These are phyloP conservation scores for Indicator indicator DNA, from an alignment of 2,113 vertebrate species.

Conservation along the genomic window DNA sequence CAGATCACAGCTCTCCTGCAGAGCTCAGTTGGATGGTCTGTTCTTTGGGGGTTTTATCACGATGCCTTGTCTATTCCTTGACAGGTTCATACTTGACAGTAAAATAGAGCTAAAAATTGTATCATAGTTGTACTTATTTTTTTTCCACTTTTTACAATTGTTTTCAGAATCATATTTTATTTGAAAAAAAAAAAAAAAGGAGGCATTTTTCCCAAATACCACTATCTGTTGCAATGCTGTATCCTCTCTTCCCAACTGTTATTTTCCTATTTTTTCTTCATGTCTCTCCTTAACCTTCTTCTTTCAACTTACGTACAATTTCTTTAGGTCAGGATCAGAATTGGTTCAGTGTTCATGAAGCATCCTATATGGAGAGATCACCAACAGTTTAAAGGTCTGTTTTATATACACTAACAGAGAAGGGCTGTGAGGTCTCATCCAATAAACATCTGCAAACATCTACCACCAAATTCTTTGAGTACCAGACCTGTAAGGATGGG, in stretches of 20 bases:
- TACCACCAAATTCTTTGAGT: not conserved
- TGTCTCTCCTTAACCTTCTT: not conserved
- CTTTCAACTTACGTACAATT: accelerated
- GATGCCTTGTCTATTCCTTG: not conserved
- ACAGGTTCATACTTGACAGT: not conserved
- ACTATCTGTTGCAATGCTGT: not conserved
- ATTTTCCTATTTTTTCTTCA: not conserved
- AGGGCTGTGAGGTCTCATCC: not conserved
- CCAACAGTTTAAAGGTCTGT: not conserved
- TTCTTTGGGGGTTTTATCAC: not conserved
- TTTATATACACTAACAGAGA: not conserved
- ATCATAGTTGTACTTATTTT: not conserved
- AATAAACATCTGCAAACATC: not conserved
- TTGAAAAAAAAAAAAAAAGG: not conserved
- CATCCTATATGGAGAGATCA: not conserved
- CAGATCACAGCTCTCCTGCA: not conserved
- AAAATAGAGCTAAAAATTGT: not conserved
- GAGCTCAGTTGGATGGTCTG: not conserved
- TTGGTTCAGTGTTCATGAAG: not conserved
- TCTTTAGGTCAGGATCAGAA: not conserved
- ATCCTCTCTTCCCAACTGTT: not conserved
- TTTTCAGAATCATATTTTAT: not conserved
- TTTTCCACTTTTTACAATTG: not conserved
- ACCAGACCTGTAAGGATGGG: not conserved
- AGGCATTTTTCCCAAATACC: not conserved